Evolutionary conservation across 2,113 vertebrate genomes (phyloP).

Genomic region (Gavia stellata): DNA sequence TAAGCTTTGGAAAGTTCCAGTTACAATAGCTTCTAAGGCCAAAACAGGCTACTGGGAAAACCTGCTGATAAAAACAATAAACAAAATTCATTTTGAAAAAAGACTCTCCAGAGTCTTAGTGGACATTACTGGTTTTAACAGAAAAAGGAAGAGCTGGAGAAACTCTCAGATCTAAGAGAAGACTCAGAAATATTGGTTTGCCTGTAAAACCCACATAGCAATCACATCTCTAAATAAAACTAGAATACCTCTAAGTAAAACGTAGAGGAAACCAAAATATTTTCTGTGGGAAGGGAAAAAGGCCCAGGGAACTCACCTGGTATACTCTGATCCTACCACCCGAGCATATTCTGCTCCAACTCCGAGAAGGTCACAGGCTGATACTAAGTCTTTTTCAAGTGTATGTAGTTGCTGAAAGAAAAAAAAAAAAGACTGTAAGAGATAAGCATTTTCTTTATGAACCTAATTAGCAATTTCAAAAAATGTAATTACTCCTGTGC

Average conservation of each 20-base stretch:
- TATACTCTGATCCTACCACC: conserved; percentile 97
- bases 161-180: not conserved
- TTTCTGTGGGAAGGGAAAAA: not conserved
- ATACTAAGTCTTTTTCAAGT: conserved; percentile 96
- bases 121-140: not conserved
- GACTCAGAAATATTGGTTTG: not conserved
- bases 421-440: accelerated
- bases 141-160: not conserved
- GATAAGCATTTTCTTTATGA: accelerated
- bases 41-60: not conserved
- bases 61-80: not conserved
- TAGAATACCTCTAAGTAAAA: not conserved
- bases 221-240: not conserved
- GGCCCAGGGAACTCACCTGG: conserved; percentile 75
- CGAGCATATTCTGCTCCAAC: conserved; percentile 95
- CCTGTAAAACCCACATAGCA: not conserved
- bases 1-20: not conserved
- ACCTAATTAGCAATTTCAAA: accelerated
- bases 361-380: conserved; percentile 94
- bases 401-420: conserved; percentile 91
- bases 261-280: accelerated
- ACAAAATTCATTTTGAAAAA: not conserved
- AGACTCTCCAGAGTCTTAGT: not conserved
- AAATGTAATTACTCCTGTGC: not conserved
- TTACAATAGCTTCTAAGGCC: not conserved